Evolutionary conservation across 2,888 invertebrate species (phyloP), one percentile per base, ranked within the genome.

Genomic region (Rhimphoctona megacephalus): DNA sequence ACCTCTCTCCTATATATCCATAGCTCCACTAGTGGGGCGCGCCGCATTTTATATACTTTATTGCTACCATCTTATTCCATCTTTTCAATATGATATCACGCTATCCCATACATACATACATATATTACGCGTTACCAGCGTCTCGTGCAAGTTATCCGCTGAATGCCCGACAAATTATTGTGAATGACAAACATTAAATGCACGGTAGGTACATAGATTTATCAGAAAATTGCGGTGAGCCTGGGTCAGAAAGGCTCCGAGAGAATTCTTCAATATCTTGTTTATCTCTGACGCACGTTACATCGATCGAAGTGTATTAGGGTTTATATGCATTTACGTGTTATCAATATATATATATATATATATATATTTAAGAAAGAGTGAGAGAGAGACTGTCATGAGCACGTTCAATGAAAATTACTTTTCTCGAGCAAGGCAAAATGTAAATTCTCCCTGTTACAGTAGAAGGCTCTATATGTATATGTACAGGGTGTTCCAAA

Each of bases 31-130:
- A 39, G 30, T 19, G 73, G 79, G 74, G 79, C 76, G 77, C 78
- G 81, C 69, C 81, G 77, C 86, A 78, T 81, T 84, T 81, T 81
- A 61, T 86, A 83, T 69, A 86, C 81, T 84, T 86, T 81, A 86
- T 84, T 81, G 81, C 83, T 30, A 67, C 80, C 81, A 69, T 78
- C 81, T 73, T 54, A 33, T 78, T 78, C 25, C 81, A 54, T 78
- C 83, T 81, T 84, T 86, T 83, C 81, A 81, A 78, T 83, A 57
- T 77, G 73, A 76, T 80, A 81, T 77, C 81, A 81, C 57, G 81
- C 39, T 46, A 61, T 64, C 49, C 81, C 52, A n/a, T 74, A 39
- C 19, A 54, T 78, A 57, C 64, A 64, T 57, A 67, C 11, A 33
- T 69, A 54, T 43, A 30, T 83, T 73, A n/a, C 70, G 33, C 33